Evolutionary conservation across 1,140 invertebrate genomes (phyloP), one percentile per base, ranked within the genome.

Genomic region (Calosoma granatense): DNA sequence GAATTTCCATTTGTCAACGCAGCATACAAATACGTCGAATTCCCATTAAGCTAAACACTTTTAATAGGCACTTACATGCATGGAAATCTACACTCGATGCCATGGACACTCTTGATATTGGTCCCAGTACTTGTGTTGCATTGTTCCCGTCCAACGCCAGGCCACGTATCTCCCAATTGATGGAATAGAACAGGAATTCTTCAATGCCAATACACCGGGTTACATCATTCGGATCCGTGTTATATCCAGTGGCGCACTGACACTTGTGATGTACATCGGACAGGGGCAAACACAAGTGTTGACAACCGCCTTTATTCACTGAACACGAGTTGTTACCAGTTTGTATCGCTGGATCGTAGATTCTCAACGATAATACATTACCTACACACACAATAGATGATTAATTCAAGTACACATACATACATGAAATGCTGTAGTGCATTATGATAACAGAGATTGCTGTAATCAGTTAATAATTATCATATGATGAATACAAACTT

Each of bases 221-320:
- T 11, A 60, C 57, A 64, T 85, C 72, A 11, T 70, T 70, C 1
- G 77, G 74, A 67, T 84, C 76, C 14, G 74, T 62, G 17, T 66
- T 61, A 71, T 85, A 91, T 1, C 91, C 90, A 22, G 82, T 77
- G 1, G 90, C 85, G 72, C 90, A 94, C 54, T 76, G 78, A 69
- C 90, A 94, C 0, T 76, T 75, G 60, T 78, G 75, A 11, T 72
- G 70, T 0, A 65, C 72, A 9, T 64, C 56, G 0, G 79, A 80
- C 17, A 77, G 74, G 11, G 89, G 85, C 54, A 94, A 69, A 71
- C 91, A 94, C 1, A 94, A 71, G 70, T 94, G 90, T 57, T 83
- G 76, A 69, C 90, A 92, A 22, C 75, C 76, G 30, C 80, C 79
- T 62, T 79, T 81, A 54, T 82, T 76, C 3, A 67, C 77, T 65